A percentile compares a stretch with the other conserved stretches of the same genome.
phyloP scores from a whole-genome alignment of 2,888 invertebrate genomes.

The Hemistola chrysoprasaria region DNA sequence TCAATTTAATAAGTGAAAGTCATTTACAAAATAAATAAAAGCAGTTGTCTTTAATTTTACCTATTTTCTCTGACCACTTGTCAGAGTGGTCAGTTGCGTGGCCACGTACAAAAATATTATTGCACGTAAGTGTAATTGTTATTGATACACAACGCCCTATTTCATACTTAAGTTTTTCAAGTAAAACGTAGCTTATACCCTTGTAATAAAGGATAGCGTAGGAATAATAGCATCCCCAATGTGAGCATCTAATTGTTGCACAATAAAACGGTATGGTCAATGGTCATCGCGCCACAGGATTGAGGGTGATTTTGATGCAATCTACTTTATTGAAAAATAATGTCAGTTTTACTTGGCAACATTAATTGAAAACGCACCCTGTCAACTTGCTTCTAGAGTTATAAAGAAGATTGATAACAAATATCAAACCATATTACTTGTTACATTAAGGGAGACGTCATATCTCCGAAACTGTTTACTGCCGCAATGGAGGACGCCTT shows the following conservation, averaged over 20 bases:
- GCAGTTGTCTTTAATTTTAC: constrained; percentile 7
- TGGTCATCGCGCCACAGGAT: constrained; percentile 25
- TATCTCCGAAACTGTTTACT: no score
- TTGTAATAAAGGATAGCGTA: constrained; percentile 27
- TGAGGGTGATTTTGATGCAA: constrained; percentile 40
- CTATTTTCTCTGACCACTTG: constrained; percentile 55
- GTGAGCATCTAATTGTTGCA: constrained; percentile 54
- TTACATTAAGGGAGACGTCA: no score
- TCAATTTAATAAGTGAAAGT: no score
- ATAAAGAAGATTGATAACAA: no score
- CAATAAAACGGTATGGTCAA: constrained; percentile 71
- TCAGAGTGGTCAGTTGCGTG: constrained; percentile 50
- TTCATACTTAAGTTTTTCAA: not conserved
- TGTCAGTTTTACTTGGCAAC: constrained; percentile 9
- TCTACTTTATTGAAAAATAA: constrained; percentile 54
- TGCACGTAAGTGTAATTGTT: constrained; percentile 20
- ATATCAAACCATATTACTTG: no score
- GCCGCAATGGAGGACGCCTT: no score
- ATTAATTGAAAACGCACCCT: constrained; percentile 13
- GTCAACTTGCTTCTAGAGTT: no score
- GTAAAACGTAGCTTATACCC: constrained; percentile 32
- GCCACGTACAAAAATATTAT: constrained; percentile 43
- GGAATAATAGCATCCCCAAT: constrained; percentile 30
- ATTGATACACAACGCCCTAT: constrained; percentile 7
- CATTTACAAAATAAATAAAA: no score